Base-by-base conservation (phyloP, 2,113 vertebrate genomes). In the Melanerpes formicivorus region DNA sequence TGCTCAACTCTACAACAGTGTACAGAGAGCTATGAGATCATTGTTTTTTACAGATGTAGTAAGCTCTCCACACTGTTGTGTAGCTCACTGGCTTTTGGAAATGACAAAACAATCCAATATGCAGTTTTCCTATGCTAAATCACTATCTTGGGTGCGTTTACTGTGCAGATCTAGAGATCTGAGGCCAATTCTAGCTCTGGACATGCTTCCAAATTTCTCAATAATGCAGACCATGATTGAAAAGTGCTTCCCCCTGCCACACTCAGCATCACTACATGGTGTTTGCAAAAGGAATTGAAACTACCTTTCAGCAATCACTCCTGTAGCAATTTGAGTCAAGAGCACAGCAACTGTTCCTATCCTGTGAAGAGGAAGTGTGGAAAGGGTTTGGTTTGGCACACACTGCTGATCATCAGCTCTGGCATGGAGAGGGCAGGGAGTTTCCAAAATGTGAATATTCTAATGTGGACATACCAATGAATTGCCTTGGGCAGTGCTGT, bases 201-300 rank as follows among this genome's bases (percentile, higher is more conserved):
- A 14, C 59, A 60, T 7, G 26, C 6, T 58, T 74, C 64, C 54
- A 80, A 80, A 84, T 23, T 18, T 48, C 42, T 67, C 19, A 52
- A 64, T 69, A 67, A 30, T 22, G 52, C 26, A 85, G 27, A 29
- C 46, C 25, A 10, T 65, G 27, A 74, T 30, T 78, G 66, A 83
- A 21, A 80, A 46, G 42, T 75, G 21, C 17, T 87, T 91, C 25
- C 55, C 26, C 18, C 16, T n/a, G 2, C 55, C 42, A 19, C 44
- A 34, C 8, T 46, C 44, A 83, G 26, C 26, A 59, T 2, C 16
- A 30, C 18, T 5, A 1, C 10, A 5, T 8, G 2, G 14, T 48
- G 23, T 46, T 73, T 74, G 19, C 34, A 48, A 74, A 65, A 63
- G 80, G 42, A 95, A 93, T 12, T 78, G 65, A 94, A 95, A 87